Conservation (phyloP, 2,113 vertebrate species). For the Coptodon bakossiorum region DNA sequence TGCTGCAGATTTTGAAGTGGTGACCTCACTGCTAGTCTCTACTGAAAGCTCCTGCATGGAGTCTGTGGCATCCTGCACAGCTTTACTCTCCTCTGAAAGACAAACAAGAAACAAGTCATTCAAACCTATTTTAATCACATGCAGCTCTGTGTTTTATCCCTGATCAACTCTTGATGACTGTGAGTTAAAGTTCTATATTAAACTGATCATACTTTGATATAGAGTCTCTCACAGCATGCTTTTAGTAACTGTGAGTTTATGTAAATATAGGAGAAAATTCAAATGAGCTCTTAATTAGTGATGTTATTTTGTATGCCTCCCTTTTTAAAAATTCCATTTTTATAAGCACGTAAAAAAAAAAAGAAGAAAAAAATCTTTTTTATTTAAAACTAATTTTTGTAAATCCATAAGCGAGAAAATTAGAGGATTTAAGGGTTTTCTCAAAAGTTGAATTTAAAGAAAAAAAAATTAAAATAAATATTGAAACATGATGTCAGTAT, state of each 20-base stretch:
- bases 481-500: fast-evolving
- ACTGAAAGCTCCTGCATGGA: slow-evolving; percentile 60
- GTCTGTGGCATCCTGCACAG: slow-evolving; percentile 32
- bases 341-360: fast-evolving
- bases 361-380: background rate
- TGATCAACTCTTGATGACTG: background rate
- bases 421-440: background rate
- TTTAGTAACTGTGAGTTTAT: background rate
- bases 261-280: background rate
- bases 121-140: too few relatives aligned
- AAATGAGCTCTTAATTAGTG: background rate
- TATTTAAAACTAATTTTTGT: fast-evolving
- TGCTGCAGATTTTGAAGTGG: background rate
- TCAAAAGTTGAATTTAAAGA: background rate
- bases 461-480: background rate
- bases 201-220: background rate
- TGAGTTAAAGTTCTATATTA: background rate
- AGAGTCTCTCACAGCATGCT: background rate
- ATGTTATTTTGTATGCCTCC: background rate
- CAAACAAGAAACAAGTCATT: background rate
- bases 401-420: background rate
- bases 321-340: fast-evolving
- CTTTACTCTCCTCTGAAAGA: slow-evolving; percentile 34
- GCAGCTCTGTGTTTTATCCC: fast-evolving
- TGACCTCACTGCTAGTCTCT: slow-evolving; percentile 5